phyloP scores from a whole-genome alignment of 2,888 invertebrate genomes.

The Chrysomela aeneicollis region DNA sequence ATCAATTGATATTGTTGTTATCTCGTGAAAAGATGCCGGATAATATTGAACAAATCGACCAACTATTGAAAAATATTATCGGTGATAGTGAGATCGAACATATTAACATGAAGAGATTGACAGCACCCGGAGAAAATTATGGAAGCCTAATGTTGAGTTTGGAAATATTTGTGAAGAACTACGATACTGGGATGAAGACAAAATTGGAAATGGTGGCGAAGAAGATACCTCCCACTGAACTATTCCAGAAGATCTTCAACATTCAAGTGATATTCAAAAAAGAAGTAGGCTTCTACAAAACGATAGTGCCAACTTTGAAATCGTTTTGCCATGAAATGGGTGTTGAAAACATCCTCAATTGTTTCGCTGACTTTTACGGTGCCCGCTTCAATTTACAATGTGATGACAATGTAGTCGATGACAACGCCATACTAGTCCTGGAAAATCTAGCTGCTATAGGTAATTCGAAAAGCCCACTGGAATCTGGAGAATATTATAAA shows the following conservation, averaged over 20 bases:
- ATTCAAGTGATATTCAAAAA: conserved; percentile 63
- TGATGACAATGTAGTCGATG: conserved; percentile 56
- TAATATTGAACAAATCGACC: not conserved
- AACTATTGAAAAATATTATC: conserved; percentile 12
- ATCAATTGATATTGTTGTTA: too few species aligned
- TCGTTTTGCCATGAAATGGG: conserved; percentile 60
- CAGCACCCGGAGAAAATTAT: conserved; percentile 32
- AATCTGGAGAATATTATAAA: too few species aligned
- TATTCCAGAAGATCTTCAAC: conserved; percentile 60
- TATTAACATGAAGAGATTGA: conserved; percentile 6
- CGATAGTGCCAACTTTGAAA: conserved; percentile 60
- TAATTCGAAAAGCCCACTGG: conserved; percentile 1
- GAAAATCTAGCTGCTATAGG: conserved; percentile 59
- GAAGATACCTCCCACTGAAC: conserved; percentile 30
- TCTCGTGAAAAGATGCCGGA: not conserved
- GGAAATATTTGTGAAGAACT: conserved; percentile 5
- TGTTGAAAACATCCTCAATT: conserved; percentile 56
- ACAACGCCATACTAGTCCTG: conserved; percentile 63
- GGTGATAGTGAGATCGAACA: conserved; percentile 15
- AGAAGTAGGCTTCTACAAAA: conserved; percentile 64
- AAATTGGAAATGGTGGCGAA: conserved; percentile 54
- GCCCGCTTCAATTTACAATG: conserved; percentile 45
- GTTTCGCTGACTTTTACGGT: conserved; percentile 49
- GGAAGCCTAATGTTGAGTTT: conserved; percentile 42
- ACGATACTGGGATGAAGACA: not conserved